Evolutionary conservation across 2,113 vertebrate species (phyloP).

Genomic region (Amblyopsis rosae): DNA sequence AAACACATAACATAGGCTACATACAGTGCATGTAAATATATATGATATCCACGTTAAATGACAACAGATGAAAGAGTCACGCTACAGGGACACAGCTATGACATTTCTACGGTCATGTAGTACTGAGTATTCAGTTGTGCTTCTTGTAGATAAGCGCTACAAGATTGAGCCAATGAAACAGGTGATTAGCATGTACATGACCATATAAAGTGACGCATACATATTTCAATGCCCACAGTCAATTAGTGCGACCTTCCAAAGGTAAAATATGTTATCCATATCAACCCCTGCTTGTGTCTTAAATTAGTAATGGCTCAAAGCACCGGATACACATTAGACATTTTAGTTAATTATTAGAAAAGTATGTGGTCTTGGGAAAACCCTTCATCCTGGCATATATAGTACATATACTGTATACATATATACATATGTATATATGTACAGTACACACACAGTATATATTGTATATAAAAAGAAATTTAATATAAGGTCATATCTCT

Average conservation of each 20-base stretch:
- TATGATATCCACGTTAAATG: conserved; percentile 6
- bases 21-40: conserved; percentile 15
- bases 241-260: conserved; percentile 24
- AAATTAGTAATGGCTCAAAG: conserved; percentile 63
- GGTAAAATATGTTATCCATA: conserved; percentile 29
- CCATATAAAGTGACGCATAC: conserved; percentile 16
- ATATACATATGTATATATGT: too few relatives aligned
- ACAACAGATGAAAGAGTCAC: neutral
- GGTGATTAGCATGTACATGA: conserved; percentile 14
- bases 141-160: conserved; percentile 39
- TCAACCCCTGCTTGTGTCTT: conserved; percentile 26
- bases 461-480: conserved; percentile 37
- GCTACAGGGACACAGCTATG: conserved; percentile 2
- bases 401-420: conserved; percentile 2
- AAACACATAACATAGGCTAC: conserved; percentile 6
- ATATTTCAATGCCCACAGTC: conserved; percentile 50
- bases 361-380: conserved; percentile 49
- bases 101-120: conserved; percentile 31
- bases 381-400: neutral
- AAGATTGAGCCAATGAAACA: conserved; percentile 19
- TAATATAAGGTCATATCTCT: conserved; percentile 20
- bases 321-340: conserved; percentile 59
- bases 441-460: neutral
- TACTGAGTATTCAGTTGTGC: conserved; percentile 55
- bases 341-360: conserved; percentile 55